Conservation (phyloP, 1,140 invertebrate species). For the Epicauta chinensis region DNA sequence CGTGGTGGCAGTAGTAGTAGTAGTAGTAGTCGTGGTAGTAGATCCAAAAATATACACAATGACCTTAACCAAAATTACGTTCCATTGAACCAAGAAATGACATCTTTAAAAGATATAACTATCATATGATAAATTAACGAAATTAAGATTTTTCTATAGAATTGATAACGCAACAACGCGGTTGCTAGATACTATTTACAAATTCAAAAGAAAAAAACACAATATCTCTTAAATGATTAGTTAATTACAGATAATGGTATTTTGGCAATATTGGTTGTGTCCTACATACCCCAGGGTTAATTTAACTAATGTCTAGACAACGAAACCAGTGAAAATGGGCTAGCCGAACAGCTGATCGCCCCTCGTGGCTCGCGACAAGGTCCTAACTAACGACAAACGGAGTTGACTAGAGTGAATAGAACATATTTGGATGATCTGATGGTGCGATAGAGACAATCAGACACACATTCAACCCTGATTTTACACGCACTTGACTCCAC, state of each 20-base stretch:
- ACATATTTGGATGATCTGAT: constrained; percentile 7
- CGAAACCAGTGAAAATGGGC: constrained; percentile 30
- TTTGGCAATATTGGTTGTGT: neutral
- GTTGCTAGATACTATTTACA: too few relatives aligned
- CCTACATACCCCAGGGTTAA: constrained; percentile 2
- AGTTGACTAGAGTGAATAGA: neutral
- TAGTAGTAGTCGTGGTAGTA: too few relatives aligned
- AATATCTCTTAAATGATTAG: too few relatives aligned
- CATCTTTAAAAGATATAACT: too few relatives aligned
- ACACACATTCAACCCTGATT: constrained; percentile 42
- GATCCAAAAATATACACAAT: neutral
- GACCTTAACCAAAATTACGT: constrained; percentile 18
- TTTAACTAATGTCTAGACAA: constrained; percentile 22
- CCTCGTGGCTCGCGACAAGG: constrained; percentile 33
- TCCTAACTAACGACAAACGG: constrained; percentile 9
- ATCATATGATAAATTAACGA: too few relatives aligned
- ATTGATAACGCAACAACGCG: too few relatives aligned
- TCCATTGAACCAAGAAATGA: constrained; percentile 9
- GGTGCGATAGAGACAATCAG: constrained; percentile 25
- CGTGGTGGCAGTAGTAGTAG: too few relatives aligned
- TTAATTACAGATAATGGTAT: too few relatives aligned
- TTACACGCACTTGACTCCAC: constrained; percentile 42
- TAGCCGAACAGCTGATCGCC: constrained; percentile 40
- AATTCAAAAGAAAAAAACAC: too few relatives aligned
- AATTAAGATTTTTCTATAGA: too few relatives aligned